Conservation (phyloP, 2,888 invertebrate genomes). For the Adelognathus sp. region DNA sequence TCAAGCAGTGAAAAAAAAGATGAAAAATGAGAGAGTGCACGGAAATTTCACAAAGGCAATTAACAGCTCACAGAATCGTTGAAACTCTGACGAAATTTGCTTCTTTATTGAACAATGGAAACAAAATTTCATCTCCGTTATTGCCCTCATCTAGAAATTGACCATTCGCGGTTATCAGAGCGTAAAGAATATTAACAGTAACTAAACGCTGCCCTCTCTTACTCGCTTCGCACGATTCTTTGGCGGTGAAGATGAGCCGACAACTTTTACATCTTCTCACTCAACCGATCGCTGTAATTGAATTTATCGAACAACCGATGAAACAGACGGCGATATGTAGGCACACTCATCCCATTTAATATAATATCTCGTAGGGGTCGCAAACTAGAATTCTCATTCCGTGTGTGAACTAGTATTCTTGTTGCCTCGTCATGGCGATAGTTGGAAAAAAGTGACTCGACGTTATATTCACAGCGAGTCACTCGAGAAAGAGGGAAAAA, state of each 20-base stretch:
- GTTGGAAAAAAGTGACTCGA: conserved; percentile 9
- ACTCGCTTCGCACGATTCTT: too few relatives aligned
- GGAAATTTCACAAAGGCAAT: too few relatives aligned
- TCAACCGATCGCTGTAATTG: conserved; percentile 30
- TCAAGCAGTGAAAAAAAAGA: too few relatives aligned
- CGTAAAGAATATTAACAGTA: background rate
- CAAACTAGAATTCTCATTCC: too few relatives aligned
- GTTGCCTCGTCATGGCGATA: conserved; percentile 1
- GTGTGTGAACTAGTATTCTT: background rate
- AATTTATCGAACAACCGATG: conserved; percentile 10
- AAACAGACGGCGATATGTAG: background rate
- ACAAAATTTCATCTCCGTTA: background rate
- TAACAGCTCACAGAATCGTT: too few relatives aligned
- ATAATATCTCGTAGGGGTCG: background rate
- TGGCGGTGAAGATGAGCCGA: background rate
- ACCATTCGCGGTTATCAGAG: conserved; percentile 26
- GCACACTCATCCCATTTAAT: background rate
- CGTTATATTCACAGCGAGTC: too few relatives aligned
- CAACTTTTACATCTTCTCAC: background rate
- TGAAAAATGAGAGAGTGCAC: too few relatives aligned
- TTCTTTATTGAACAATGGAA: background rate
- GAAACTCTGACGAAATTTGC: too few relatives aligned
- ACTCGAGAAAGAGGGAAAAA: background rate
- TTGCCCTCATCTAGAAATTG: background rate
- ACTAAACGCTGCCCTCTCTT: background rate